These are phyloP conservation scores for Centrocercus urophasianus DNA, from an alignment of 2,113 vertebrate genomes.

Conservation along the genomic window DNA sequence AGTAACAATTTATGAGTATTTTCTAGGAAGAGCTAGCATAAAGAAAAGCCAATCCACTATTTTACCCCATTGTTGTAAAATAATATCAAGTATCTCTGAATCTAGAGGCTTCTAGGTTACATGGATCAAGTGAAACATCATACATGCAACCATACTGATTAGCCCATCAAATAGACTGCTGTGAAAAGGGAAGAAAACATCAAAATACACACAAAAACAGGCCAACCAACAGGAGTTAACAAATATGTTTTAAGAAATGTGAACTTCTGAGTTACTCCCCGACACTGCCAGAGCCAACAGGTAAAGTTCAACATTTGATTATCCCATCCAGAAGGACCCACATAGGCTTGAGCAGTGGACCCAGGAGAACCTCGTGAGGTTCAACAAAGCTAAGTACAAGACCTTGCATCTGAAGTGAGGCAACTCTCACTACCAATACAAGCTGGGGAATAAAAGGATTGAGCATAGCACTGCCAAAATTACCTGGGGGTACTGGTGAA, in stretches of 20 bases:
- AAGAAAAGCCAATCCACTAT: not conserved
- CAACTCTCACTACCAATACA: too few relatives aligned
- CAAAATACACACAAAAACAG: not conserved
- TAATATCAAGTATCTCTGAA: not conserved
- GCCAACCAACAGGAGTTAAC: not conserved
- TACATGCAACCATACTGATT: not conserved
- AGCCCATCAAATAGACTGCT: not conserved
- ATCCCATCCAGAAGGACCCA: accelerated
- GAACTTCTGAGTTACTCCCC: not conserved
- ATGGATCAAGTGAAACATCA: not conserved
- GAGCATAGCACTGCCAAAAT: too few relatives aligned
- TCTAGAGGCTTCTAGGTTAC: not conserved
- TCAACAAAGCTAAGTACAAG: too few relatives aligned
- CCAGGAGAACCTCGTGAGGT: too few relatives aligned
- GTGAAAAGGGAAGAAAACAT: not conserved
- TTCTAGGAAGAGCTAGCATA: not conserved
- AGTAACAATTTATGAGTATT: not conserved
- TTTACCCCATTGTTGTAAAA: not conserved
- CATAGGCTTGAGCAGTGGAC: too few relatives aligned
- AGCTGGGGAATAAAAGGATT: too few relatives aligned
- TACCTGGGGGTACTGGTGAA: too few relatives aligned
- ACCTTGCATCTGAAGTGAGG: too few relatives aligned
- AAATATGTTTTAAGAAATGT: not conserved
- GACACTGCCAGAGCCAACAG: accelerated
- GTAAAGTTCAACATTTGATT: accelerated